Conservation (phyloP, 2,888 invertebrate genomes). For the Malthinus flaveolus region DNA sequence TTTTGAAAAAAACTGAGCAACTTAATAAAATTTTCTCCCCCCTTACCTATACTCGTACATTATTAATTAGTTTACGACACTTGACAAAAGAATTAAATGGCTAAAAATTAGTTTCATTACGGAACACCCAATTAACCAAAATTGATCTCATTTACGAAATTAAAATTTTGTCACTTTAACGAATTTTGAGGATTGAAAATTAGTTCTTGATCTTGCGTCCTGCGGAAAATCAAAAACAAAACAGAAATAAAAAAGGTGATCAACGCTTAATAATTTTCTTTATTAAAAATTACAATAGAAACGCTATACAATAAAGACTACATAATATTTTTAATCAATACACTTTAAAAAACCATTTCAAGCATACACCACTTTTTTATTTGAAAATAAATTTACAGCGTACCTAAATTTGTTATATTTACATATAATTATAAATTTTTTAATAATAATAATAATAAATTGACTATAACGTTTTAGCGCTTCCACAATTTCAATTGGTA, state of each 20-base stretch:
- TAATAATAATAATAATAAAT: slow-evolving; percentile 7
- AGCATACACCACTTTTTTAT: slow-evolving; percentile 20
- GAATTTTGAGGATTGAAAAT: no score
- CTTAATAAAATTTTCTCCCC: no score
- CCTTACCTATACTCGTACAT: no score
- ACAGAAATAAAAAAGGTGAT: slow-evolving; percentile 6
- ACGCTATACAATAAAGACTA: slow-evolving; percentile 15
- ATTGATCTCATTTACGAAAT: no score
- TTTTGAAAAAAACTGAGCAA: no score
- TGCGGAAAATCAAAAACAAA: slow-evolving; percentile 1
- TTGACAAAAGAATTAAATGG: no score
- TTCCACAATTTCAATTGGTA: slow-evolving; percentile 20
- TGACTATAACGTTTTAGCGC: slow-evolving; percentile 12
- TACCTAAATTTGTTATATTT: background rate
- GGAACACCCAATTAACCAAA: no score
- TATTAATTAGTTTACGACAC: no score
- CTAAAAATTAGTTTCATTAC: no score
- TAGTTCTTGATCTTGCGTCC: no score
- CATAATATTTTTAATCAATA: slow-evolving; percentile 15
- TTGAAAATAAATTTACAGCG: slow-evolving; percentile 11
- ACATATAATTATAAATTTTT: background rate
- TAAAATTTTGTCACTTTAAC: no score
- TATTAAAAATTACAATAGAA: slow-evolving; percentile 22
- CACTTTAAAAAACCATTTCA: slow-evolving; percentile 10
- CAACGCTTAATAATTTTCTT: slow-evolving; percentile 4